Percentiles rank a stretch among this genome's conserved stretches.
These are phyloP conservation scores for Gila orcuttii DNA, from an alignment of 2,113 vertebrate genomes.

Conservation along the genomic window DNA sequence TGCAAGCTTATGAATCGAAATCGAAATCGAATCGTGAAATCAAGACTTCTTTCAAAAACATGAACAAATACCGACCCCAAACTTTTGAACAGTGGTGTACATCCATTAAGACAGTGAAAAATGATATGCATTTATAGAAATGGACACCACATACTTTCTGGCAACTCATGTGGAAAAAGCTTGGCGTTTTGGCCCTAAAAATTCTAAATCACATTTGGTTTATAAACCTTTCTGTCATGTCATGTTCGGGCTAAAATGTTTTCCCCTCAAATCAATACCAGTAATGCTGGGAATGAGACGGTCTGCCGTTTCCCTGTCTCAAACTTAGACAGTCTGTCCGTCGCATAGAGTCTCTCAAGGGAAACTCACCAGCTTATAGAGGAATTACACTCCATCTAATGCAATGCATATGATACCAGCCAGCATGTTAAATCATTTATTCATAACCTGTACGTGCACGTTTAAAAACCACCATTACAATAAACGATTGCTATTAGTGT, in stretches of 20 bases:
- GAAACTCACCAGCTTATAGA: conserved; percentile 4
- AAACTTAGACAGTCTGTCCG: conserved; percentile 1
- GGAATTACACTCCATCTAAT: neutral
- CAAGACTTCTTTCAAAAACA: too few species aligned
- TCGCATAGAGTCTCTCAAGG: neutral
- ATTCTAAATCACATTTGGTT: neutral
- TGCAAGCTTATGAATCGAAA: too few species aligned
- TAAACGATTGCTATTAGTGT: neutral
- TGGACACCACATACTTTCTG: neutral
- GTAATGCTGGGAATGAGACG: neutral
- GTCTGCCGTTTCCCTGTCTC: neutral
- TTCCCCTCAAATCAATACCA: neutral
- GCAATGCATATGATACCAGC: conserved; percentile 6
- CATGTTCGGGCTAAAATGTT: conserved; percentile 9
- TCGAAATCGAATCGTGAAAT: too few species aligned
- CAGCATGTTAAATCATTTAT: neutral
- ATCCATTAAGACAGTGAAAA: neutral
- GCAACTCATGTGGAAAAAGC: neutral
- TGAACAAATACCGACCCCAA: too few species aligned
- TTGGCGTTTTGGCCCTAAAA: neutral
- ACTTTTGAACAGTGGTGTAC: neutral
- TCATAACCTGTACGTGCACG: neutral
- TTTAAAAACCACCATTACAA: neutral
- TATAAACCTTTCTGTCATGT: neutral
- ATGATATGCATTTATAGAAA: neutral